Evolutionary conservation across 1,140 invertebrate species (phyloP).

Genomic region (Thrips palmi): DNA sequence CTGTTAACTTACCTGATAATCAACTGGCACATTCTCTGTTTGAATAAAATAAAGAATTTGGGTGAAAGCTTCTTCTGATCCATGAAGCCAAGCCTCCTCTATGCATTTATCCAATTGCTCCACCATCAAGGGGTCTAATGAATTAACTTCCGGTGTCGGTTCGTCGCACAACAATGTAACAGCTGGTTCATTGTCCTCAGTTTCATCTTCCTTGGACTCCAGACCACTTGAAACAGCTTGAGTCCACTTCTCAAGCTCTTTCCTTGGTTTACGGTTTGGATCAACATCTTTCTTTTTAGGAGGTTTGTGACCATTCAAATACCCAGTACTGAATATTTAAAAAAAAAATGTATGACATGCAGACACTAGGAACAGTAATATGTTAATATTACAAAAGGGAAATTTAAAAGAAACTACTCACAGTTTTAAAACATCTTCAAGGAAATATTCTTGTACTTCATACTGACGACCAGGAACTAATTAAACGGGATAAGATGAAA

Average conservation of each 20-base stretch:
- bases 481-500: constrained; percentile 9
- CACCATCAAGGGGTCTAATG: constrained; percentile 31
- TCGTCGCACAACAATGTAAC: constrained; percentile 22
- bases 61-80: constrained; percentile 38
- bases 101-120: constrained; percentile 40
- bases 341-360: too few relatives aligned
- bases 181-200: not conserved
- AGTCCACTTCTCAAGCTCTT: constrained; percentile 30
- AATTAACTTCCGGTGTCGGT: too few relatives aligned
- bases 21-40: constrained; percentile 47
- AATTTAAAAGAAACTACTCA: too few relatives aligned
- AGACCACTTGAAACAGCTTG: constrained; percentile 10
- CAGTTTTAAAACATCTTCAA: constrained; percentile 62
- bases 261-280: constrained; percentile 28
- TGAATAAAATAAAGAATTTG: constrained; percentile 55
- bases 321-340: constrained; percentile 41
- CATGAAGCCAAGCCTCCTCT: constrained; percentile 35
- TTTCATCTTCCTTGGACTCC: not conserved
- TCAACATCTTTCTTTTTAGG: constrained; percentile 25
- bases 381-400: too few relatives aligned
- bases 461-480: constrained; percentile 57
- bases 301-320: constrained; percentile 45
- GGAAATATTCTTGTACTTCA: constrained; percentile 55
- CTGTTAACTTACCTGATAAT: constrained; percentile 26
- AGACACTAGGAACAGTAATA: too few relatives aligned